Percentiles rank a stretch among this genome's conserved stretches.
phyloP scores from a whole-genome alignment of 2,888 invertebrate species.

The Tetropium fuscum region DNA sequence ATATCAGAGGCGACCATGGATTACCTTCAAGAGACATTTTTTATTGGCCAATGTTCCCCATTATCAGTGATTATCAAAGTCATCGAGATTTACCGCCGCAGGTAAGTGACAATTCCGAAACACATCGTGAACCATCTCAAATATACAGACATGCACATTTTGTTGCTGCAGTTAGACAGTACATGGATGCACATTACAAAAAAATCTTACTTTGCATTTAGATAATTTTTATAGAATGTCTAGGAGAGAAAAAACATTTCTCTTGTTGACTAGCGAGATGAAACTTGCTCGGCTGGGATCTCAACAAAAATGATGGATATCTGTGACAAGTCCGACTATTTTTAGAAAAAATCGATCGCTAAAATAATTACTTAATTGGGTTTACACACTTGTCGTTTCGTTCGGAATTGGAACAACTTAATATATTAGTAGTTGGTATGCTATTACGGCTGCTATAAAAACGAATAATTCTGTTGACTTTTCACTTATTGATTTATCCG shows the following conservation, averaged over 20 bases:
- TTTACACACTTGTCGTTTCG: slow-evolving; percentile 8
- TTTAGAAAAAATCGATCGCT: slow-evolving; percentile 56
- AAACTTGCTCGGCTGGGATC: slow-evolving; percentile 8
- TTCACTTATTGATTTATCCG: slow-evolving; percentile 6
- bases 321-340: slow-evolving; percentile 48
- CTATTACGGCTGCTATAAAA: slow-evolving; percentile 6
- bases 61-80: slow-evolving; percentile 19
- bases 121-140: slow-evolving; percentile 5
- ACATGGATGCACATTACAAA: background rate
- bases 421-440: background rate
- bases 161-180: background rate
- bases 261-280: background rate
- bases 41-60: slow-evolving; percentile 32
- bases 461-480: slow-evolving; percentile 5
- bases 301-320: slow-evolving; percentile 44
- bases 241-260: background rate
- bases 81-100: slow-evolving; percentile 11
- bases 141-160: slow-evolving; percentile 3
- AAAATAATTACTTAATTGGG: slow-evolving; percentile 31
- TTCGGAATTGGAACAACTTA: background rate
- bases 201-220: background rate
- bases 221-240: background rate
- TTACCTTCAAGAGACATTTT: slow-evolving; percentile 36
- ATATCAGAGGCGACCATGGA: slow-evolving; percentile 31
- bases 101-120: background rate